phyloP scores from a whole-genome alignment of 2,888 invertebrate genomes.

The Chironomus tentans region DNA sequence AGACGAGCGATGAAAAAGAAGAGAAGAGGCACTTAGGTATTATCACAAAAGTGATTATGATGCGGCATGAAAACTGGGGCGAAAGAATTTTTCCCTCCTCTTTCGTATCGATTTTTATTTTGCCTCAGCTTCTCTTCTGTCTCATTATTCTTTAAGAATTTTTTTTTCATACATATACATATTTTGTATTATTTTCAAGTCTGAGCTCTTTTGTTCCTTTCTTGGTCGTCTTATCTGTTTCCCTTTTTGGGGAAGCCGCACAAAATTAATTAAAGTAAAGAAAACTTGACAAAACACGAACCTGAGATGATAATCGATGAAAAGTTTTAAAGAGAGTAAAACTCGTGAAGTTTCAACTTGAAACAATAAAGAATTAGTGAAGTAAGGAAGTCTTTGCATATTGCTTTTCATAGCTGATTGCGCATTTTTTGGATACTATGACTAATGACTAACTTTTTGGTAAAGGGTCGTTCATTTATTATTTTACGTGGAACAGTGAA shows the following conservation, averaged over 20 bases:
- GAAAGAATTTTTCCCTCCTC: background rate
- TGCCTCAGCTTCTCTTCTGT: background rate
- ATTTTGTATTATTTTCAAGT: too few relatives aligned
- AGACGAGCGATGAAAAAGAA: background rate
- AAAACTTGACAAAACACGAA: background rate
- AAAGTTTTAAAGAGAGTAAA: too few relatives aligned
- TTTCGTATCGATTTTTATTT: background rate
- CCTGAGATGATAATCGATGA: background rate
- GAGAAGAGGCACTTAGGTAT: conserved; percentile 15
- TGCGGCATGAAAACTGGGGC: conserved; percentile 16
- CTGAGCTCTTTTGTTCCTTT: too few relatives aligned
- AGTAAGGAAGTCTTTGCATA: too few relatives aligned
- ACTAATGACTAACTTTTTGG: too few relatives aligned
- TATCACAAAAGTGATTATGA: conserved; percentile 25
- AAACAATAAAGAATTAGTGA: background rate
- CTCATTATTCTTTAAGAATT: too few relatives aligned
- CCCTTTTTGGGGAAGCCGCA: background rate
- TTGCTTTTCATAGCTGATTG: too few relatives aligned
- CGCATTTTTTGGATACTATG: too few relatives aligned
- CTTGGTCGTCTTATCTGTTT: too few relatives aligned
- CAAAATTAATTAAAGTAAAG: background rate
- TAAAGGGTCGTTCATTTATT: too few relatives aligned
- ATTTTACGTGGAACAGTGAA: too few relatives aligned
- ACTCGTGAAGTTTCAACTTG: background rate
- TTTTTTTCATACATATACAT: too few relatives aligned